Conservation (phyloP, 2,888 invertebrate species). For the Epirrita christyi region DNA sequence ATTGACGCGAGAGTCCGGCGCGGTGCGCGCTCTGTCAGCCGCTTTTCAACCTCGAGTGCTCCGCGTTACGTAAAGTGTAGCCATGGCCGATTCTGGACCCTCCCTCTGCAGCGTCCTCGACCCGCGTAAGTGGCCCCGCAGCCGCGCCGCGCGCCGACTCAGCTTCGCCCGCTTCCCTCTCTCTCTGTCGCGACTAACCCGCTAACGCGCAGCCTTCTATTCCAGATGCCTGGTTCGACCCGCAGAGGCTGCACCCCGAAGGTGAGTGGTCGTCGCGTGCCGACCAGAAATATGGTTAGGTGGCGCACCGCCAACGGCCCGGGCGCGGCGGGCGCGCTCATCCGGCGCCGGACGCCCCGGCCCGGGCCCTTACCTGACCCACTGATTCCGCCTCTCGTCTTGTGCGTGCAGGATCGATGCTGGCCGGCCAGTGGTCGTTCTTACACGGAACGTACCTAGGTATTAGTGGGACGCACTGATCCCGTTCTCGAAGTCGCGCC, state of each 20-base stretch:
- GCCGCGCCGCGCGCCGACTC: constrained; percentile 50
- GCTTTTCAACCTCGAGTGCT: constrained; percentile 54
- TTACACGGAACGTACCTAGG: not conserved
- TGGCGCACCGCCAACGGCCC: constrained; percentile 62
- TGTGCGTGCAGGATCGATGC: constrained; percentile 13
- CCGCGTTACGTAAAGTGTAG: constrained; percentile 79
- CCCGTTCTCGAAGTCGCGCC: constrained; percentile 35
- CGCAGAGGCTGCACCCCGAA: constrained; percentile 95
- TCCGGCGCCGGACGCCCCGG: constrained; percentile 32
- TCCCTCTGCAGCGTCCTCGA: constrained; percentile 80
- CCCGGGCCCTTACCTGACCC: constrained; percentile 46
- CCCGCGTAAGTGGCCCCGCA: constrained; percentile 71
- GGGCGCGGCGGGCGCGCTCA: constrained; percentile 37
- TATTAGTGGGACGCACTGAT: constrained; percentile 7
- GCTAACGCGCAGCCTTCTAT: constrained; percentile 85
- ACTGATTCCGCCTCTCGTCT: constrained; percentile 9
- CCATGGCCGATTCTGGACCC: constrained; percentile 77
- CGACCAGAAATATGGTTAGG: constrained; percentile 58
- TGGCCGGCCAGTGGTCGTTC: constrained; percentile 3
- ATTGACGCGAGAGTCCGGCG: constrained; percentile 85
- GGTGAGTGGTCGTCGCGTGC: constrained; percentile 87
- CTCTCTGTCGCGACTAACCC: constrained; percentile 81
- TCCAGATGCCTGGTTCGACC: constrained; percentile 97
- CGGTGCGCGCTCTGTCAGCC: constrained; percentile 79
- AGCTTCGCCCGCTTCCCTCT: constrained; percentile 66